A percentile compares a stretch with the other conserved stretches of the same genome.
phyloP scores from a whole-genome alignment of 2,113 vertebrate genomes.

The Peromyscus polionotus region DNA sequence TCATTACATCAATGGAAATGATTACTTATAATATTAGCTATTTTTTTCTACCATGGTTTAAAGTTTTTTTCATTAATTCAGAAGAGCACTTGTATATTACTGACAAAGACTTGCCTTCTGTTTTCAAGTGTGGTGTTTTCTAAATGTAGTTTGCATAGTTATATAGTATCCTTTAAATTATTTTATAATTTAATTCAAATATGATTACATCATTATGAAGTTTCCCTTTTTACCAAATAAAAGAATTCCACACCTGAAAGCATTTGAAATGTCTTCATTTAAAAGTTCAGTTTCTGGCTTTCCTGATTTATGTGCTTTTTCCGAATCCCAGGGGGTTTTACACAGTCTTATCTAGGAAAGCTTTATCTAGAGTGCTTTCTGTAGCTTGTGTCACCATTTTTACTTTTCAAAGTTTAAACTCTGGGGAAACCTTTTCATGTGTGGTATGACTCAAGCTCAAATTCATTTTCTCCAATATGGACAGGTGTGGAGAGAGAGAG shows the following conservation, averaged over 20 bases:
- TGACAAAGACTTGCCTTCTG: background rate
- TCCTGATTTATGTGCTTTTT: background rate
- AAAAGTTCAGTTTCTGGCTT: background rate
- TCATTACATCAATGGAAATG: background rate
- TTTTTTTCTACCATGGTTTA: background rate
- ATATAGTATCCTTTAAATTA: background rate
- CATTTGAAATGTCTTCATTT: background rate
- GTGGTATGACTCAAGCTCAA: background rate
- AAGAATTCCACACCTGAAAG: background rate
- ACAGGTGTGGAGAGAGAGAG: background rate
- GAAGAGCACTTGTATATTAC: background rate
- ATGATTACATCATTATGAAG: background rate
- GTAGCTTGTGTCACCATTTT: conserved; percentile 12
- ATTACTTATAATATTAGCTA: background rate
- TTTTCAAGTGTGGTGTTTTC: background rate
- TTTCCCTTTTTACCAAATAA: background rate
- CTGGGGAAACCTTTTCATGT: background rate
- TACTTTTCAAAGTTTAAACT: conserved; percentile 5
- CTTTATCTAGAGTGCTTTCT: background rate
- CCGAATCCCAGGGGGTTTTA: background rate
- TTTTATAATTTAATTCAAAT: background rate
- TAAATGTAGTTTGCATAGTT: background rate
- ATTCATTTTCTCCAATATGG: background rate
- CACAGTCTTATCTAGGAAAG: background rate
- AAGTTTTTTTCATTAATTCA: background rate